Percentiles rank a stretch among this genome's conserved stretches.
phyloP scores from a whole-genome alignment of 2,797 vertebrate species.

The Nothura maculosa region DNA sequence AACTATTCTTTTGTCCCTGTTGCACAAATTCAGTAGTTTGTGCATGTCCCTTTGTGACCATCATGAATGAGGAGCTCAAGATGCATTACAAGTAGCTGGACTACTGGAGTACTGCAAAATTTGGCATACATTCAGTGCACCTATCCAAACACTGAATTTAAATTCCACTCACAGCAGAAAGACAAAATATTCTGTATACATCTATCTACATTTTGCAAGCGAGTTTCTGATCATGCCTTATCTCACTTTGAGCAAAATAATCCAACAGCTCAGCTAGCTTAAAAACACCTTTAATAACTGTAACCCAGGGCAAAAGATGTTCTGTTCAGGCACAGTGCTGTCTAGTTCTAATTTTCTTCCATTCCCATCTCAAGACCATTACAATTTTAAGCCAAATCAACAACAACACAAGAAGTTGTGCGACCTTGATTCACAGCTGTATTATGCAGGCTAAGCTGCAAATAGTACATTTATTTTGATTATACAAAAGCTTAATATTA shows the following conservation, averaged over 20 bases:
- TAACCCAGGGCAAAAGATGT: background rate
- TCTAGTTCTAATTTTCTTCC: background rate
- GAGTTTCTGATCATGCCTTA: background rate
- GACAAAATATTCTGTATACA: background rate
- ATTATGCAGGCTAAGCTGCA: background rate
- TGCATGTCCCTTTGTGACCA: background rate
- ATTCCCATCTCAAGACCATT: background rate
- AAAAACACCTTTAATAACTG: background rate
- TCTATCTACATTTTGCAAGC: background rate
- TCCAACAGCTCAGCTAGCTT: background rate
- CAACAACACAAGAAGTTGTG: background rate
- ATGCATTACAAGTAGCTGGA: background rate
- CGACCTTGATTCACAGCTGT: accelerated
- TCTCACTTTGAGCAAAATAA: background rate
- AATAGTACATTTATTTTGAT: background rate
- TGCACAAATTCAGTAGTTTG: background rate
- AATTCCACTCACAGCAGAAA: background rate
- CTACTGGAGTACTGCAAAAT: background rate
- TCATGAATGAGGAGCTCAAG: background rate
- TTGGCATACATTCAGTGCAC: background rate
- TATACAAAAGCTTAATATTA: background rate
- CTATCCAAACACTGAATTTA: background rate
- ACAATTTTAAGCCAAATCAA: background rate
- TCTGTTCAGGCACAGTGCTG: background rate
- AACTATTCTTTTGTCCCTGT: background rate